These are phyloP conservation scores for Caenorhabditis sp. DNA, from an alignment of 2,888 invertebrate genomes.

Conservation along the genomic window DNA sequence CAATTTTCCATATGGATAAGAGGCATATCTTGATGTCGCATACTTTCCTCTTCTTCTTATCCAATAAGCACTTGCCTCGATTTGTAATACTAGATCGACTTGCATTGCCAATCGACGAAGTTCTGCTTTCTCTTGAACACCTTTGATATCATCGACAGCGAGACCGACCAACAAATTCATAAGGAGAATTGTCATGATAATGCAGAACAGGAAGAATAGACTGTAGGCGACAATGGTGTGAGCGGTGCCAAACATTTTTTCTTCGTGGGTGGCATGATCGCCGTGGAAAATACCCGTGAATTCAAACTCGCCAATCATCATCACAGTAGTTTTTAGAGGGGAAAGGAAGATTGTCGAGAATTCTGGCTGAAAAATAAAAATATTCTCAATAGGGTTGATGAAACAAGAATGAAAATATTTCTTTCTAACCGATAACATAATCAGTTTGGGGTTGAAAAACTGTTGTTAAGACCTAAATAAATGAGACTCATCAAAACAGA, in stretches of 20 bases:
- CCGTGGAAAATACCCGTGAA: conserved; percentile 70
- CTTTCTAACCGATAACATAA: too few relatives aligned
- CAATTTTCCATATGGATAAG: conserved; percentile 25
- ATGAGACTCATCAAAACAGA: too few relatives aligned
- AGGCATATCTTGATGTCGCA: conserved; percentile 19
- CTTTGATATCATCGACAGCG: conserved; percentile 75
- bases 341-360: conserved; percentile 67
- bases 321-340: conserved; percentile 71
- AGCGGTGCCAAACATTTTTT: conserved; percentile 42
- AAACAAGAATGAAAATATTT: too few relatives aligned
- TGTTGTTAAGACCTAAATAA: too few relatives aligned
- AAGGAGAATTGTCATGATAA: conserved; percentile 72
- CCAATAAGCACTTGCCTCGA: conserved; percentile 44
- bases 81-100: conserved; percentile 51
- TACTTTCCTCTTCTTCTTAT: conserved; percentile 27
- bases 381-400: too few relatives aligned
- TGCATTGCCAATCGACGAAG: conserved; percentile 72
- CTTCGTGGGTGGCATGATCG: conserved; percentile 35
- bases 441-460: too few relatives aligned
- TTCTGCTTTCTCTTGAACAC: conserved; percentile 74
- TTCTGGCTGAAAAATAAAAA: conserved; percentile 48
- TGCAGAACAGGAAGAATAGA: conserved; percentile 72
- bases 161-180: conserved; percentile 74
- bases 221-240: conserved; percentile 69
- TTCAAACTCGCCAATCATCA: conserved; percentile 73